Conservation (phyloP, 2,113 vertebrate species). For the Cyprinus carpio region DNA sequence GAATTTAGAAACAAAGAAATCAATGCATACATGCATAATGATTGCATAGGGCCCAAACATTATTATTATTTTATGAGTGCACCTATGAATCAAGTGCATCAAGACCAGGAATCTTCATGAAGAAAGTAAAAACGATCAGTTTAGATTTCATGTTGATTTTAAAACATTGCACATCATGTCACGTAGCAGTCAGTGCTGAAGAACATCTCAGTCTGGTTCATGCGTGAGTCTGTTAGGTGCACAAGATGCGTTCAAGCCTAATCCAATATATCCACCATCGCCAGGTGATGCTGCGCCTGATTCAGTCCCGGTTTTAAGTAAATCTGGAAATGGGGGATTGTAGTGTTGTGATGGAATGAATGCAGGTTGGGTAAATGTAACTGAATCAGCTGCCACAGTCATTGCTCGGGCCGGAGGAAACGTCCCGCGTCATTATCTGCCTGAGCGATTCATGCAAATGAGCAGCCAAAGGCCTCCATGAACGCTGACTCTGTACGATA, state of each 20-base stretch:
- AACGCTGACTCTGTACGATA: conserved; percentile 11
- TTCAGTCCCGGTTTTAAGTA: conserved; percentile 57
- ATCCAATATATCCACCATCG: conserved; percentile 64
- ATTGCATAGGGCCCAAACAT: too few species aligned
- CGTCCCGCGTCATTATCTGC: conserved; percentile 43
- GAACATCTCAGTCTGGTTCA: not conserved
- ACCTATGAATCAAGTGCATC: not conserved
- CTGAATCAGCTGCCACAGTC: conserved; percentile 67
- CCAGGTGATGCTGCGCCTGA: too few species aligned
- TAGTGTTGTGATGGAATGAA: conserved; percentile 26
- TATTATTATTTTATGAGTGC: too few species aligned
- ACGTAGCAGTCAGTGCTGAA: not conserved
- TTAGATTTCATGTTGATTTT: too few species aligned
- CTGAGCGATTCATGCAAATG: conserved; percentile 21
- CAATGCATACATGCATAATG: too few species aligned
- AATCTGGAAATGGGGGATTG: conserved; percentile 52
- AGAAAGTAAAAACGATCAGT: too few species aligned
- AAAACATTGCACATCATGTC: too few species aligned
- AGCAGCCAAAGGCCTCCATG: not conserved
- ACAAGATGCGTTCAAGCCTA: conserved; percentile 68
- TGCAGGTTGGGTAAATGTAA: conserved; percentile 27
- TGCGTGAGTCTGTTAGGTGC: conserved; percentile 23
- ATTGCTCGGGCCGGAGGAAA: conserved; percentile 58
- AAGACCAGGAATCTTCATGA: not conserved
- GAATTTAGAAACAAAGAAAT: too few species aligned